Evolutionary conservation across 2,797 vertebrate species (phyloP).

Genomic region (Ibycter americanus): DNA sequence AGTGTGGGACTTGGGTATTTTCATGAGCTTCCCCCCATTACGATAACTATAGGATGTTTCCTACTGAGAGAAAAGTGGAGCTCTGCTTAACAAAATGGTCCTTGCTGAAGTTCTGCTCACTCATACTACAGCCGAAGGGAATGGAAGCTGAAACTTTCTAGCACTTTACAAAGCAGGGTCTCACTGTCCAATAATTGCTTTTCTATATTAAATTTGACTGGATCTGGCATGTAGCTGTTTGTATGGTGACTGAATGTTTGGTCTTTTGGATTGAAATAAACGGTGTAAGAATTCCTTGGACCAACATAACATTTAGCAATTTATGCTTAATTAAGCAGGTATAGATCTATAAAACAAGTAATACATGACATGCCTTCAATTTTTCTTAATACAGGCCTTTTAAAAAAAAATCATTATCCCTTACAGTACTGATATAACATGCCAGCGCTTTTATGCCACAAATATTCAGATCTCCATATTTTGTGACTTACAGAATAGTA

Average conservation of each 20-base stretch:
- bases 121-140: neutral
- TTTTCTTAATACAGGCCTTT: neutral
- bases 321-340: neutral
- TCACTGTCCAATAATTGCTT: neutral
- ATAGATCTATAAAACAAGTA: neutral
- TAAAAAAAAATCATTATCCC: neutral
- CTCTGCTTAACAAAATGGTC: neutral
- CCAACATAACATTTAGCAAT: neutral
- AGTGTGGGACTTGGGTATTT: neutral
- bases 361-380: neutral
- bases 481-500: neutral
- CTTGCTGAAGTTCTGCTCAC: neutral
- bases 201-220: neutral
- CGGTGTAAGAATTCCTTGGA: neutral
- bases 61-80: neutral
- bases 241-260: neutral
- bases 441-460: neutral
- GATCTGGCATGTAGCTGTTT: neutral
- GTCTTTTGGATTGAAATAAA: neutral
- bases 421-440: neutral
- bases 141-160: neutral
- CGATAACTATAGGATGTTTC: neutral
- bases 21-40: neutral
- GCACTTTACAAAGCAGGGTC: neutral
- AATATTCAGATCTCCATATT: neutral